Conservation (phyloP, 2,888 invertebrate genomes). For the Agonopterix alstromeriana region DNA sequence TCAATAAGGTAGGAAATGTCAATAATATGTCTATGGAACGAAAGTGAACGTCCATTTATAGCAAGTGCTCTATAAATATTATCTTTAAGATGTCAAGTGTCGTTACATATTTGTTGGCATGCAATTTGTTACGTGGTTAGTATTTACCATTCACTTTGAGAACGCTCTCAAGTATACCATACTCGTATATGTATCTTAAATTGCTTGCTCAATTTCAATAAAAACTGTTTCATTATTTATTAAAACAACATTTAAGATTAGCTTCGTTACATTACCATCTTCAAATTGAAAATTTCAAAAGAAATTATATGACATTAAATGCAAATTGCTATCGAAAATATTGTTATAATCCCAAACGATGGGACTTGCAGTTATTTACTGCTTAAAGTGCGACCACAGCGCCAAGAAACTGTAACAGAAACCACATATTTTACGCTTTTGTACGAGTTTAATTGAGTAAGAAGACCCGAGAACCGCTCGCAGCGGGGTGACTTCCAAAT, state of each 20-base stretch:
- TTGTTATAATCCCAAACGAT: constrained; percentile 65
- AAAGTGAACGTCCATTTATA: no score
- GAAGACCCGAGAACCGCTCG: constrained; percentile 53
- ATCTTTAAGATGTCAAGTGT: no score
- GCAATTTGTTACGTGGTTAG: no score
- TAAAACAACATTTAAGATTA: neutral
- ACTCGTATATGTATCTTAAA: no score
- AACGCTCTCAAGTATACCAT: no score
- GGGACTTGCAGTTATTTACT: constrained; percentile 62
- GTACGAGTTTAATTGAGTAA: constrained; percentile 70
- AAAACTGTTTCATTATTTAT: no score
- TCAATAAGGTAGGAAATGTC: neutral
- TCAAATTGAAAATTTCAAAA: constrained; percentile 12
- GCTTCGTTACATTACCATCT: constrained; percentile 5
- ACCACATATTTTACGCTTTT: constrained; percentile 71
- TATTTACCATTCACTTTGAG: no score
- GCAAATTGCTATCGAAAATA: constrained; percentile 59
- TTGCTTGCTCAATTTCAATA: no score
- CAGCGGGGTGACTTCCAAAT: constrained; percentile 71
- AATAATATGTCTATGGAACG: neutral
- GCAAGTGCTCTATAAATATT: no score
- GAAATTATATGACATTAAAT: constrained; percentile 28
- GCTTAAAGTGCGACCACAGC: constrained; percentile 42
- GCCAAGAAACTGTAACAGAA: constrained; percentile 61
- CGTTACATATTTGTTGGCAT: no score